Conservation (phyloP, 2,797 vertebrate genomes). For the Molothrus aeneus region DNA sequence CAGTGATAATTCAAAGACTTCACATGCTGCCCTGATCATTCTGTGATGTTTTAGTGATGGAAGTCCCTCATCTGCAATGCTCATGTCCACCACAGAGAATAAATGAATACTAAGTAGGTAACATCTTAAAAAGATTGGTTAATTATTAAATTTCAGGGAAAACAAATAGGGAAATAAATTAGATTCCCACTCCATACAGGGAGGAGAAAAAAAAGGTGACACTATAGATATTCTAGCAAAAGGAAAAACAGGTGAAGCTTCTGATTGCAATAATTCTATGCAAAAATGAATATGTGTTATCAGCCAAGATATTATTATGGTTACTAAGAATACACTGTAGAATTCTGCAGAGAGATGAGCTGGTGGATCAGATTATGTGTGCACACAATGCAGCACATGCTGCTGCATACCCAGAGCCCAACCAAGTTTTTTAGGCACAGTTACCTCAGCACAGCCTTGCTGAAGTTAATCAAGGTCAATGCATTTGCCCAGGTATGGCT, state of each 20-base stretch:
- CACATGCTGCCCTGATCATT: not conserved
- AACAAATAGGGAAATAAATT: not conserved
- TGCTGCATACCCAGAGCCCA: not conserved
- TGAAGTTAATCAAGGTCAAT: not conserved
- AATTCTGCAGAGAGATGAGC: not conserved
- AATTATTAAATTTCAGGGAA: not conserved
- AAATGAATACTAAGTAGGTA: not conserved
- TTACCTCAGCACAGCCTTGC: not conserved
- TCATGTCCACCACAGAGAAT: not conserved
- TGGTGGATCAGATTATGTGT: not conserved
- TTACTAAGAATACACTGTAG: not conserved
- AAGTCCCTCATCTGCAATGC: not conserved
- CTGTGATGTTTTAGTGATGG: not conserved
- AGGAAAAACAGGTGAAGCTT: not conserved
- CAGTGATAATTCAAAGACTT: not conserved
- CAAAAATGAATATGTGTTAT: not conserved
- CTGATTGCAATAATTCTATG: not conserved
- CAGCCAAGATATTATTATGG: not conserved
- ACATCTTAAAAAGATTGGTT: not conserved
- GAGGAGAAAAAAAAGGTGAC: not conserved
- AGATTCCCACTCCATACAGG: not conserved
- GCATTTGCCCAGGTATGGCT: not conserved
- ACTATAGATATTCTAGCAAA: not conserved
- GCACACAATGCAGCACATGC: not conserved
- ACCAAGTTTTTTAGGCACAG: not conserved